phyloP scores from a whole-genome alignment of 1,140 invertebrate species.

The Cydia splendana region DNA sequence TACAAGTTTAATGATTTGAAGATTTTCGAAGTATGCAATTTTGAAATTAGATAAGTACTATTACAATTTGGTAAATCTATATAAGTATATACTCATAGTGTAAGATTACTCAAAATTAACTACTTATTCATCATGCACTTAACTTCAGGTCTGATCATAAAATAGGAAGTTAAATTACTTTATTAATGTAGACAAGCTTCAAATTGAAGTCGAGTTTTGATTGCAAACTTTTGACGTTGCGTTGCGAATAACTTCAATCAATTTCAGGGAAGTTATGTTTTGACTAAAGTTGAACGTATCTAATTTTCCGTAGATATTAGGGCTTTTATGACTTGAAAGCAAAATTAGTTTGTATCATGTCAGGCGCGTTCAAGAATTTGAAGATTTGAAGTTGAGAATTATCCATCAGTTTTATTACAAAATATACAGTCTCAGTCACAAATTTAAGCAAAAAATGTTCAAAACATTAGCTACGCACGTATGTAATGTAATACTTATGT shows the following conservation, averaged over 20 bases:
- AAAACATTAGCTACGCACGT: too few species aligned
- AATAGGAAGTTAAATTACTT: constrained; percentile 29
- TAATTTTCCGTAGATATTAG: constrained; percentile 12
- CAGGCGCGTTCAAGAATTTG: not conserved
- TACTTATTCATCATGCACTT: not conserved
- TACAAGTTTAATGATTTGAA: too few species aligned
- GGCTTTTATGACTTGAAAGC: not conserved
- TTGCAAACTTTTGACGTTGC: constrained; percentile 27
- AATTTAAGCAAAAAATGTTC: too few species aligned
- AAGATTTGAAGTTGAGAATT: not conserved
- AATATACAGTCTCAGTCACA: not conserved
- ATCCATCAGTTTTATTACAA: not conserved
- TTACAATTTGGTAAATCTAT: too few species aligned
- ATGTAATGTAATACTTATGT: too few species aligned
- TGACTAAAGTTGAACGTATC: constrained; percentile 5
- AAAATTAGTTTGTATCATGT: constrained; percentile 6
- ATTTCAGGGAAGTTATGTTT: constrained; percentile 21
- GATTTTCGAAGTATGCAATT: too few species aligned
- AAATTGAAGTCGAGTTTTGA: constrained; percentile 23
- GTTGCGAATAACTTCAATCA: constrained; percentile 30
- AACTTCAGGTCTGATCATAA: not conserved
- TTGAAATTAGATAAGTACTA: too few species aligned
- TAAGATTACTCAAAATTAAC: too few species aligned
- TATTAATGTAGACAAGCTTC: constrained; percentile 23
- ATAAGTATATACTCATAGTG: too few species aligned